Conservation (phyloP, 2,888 invertebrate species). For the Apomyelois bistriatella region DNA sequence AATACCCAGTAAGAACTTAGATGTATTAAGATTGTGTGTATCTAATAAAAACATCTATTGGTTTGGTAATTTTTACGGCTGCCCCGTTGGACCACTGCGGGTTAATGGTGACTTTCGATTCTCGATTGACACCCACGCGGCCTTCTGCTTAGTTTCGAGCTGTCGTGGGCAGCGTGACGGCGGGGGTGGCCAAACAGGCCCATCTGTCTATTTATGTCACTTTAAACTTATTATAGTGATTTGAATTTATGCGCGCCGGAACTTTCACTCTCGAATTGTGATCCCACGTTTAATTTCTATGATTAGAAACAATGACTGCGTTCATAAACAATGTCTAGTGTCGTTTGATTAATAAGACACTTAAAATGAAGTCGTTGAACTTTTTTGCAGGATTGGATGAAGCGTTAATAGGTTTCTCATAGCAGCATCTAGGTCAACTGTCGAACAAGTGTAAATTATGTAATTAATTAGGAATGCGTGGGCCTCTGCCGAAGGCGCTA, state of each 20-base stretch:
- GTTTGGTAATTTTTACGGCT: background rate
- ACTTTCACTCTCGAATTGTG: background rate
- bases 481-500: background rate
- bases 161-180: background rate
- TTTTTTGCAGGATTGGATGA: background rate
- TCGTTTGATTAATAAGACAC: background rate
- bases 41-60: background rate
- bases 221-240: background rate
- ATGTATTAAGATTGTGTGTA: too few relatives aligned
- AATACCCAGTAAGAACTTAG: too few relatives aligned
- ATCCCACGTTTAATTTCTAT: conserved; percentile 1
- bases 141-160: background rate
- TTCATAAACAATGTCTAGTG: background rate
- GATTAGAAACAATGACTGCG: background rate
- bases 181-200: background rate
- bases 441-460: background rate
- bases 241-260: conserved; percentile 1
- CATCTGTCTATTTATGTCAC: background rate
- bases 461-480: background rate
- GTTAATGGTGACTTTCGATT: background rate
- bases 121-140: background rate
- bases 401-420: too few relatives aligned
- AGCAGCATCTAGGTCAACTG: too few relatives aligned
- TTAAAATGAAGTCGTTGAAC: background rate
- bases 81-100: background rate